Evolutionary conservation across 92 coral and sea anemone genomes (phyloP), one percentile per base, ranked within the genome.

Genomic region (Porites cylindrica): DNA sequence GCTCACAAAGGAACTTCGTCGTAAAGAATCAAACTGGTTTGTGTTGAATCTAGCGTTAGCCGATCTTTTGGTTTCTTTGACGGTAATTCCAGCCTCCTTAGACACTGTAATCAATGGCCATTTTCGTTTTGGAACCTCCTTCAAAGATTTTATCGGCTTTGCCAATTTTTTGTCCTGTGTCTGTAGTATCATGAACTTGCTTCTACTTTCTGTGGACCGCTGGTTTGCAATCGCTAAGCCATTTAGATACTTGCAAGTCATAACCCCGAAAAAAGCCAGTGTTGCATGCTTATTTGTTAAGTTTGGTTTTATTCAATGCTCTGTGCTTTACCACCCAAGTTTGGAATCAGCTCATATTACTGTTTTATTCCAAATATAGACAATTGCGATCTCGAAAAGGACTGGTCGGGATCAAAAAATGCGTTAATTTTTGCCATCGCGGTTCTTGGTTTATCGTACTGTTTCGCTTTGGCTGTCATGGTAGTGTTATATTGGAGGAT

Each of bases 301-400:
- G n/a, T 86, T 2, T 92, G 95, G 95, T 21, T 86, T 26, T 92
- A 92, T 3, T 84, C 93, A 3, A 67, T 83, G 64, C 18, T 38
- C 0, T 92, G 92, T 51, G 89, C 93, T 19, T 69, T 89, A 10
- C 93, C 93, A 20, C 95, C 93, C 6, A 66, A 74, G 54, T 86
- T 92, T 38, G 95, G 95, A 20, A 60, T 92, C n/a, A 89, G 95
- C 51, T 92, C 95, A 3, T 92, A 89, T 20, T 74, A 78, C 9
- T 92, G 93, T 66, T 85, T 92, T 65, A 86, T 92, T 54, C 93
- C 93, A 5, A 89, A 92, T 60, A 29, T 92, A 19, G 93, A 78
- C 66, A 51, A 20, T n/a, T 92, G 95, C 76, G 68, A 81, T 16
- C 54, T 66, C 32, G 66, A 67, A 56, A 82, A 53, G 32, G 91